Conservation (phyloP, 1,140 invertebrate genomes). For the Sitobion miscanthi region DNA sequence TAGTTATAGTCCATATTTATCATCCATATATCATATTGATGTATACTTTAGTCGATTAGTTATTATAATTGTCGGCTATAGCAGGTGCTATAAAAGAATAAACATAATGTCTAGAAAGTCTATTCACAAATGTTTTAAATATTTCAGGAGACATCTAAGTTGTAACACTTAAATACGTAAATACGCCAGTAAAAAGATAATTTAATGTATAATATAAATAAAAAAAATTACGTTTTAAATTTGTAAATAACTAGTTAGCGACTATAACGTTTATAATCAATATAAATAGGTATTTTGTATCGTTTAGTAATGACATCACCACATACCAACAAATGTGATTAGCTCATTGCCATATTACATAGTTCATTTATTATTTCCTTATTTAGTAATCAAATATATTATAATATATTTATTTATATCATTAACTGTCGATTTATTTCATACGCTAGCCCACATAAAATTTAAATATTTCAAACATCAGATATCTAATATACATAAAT, state of each 20-base stretch:
- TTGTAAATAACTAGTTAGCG: neutral
- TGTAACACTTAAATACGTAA: neutral
- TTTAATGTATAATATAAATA: neutral
- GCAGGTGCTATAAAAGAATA: neutral
- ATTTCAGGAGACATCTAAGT: neutral
- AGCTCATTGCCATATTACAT: neutral
- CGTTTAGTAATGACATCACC: constrained; percentile 37
- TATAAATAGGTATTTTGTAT: constrained; percentile 5
- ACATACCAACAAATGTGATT: constrained; percentile 21
- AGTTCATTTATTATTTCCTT: constrained; percentile 11
- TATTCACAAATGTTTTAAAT: neutral
- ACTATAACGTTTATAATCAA: neutral
- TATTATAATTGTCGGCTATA: neutral
- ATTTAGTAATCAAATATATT: neutral
- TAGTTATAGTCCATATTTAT: neutral
- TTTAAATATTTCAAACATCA: neutral
- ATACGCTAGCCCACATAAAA: neutral
- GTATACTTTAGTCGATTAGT: neutral
- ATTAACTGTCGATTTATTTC: neutral
- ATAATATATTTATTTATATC: neutral
- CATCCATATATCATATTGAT: neutral
- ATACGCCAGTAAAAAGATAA: neutral
- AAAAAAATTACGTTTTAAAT: neutral
- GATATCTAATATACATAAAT: neutral
- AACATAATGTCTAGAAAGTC: neutral